Base-by-base conservation (phyloP, 2,113 vertebrate species). In the Hippopotamus amphibius region DNA sequence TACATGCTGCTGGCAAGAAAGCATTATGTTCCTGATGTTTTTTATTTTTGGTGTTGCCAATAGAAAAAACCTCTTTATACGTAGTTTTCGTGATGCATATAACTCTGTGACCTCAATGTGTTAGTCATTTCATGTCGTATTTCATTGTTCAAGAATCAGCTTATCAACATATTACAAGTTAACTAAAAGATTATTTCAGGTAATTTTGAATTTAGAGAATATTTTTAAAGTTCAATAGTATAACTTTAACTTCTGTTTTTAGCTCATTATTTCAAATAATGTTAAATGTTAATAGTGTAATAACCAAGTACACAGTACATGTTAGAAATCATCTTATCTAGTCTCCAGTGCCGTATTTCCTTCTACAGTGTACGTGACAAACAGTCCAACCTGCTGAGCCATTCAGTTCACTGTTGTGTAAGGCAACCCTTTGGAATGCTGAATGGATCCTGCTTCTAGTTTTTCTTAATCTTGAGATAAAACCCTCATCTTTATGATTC, bases 221-320 rank as follows among this genome's bases (percentile, higher is more conserved):
- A 22, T 68, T 89, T 74, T 79, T 80, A 59, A 82, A 82, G 26
- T 82, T 26, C 16, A 76, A 0, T 84, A 80, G 33, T 90, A 2
- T 87, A 85, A 72, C 90, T 84, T 90, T 80, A 37, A 79, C 41
- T 84, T 26, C 6, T 16, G 7, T 84, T 96, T 88, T 96, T 88
- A 48, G 37, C 50, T 95, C 48, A 50, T 61, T 82, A 57, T 96
- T 95, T 97, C 63, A 93, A 68, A 30, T 79, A 89, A n/a, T 71
- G 33, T 92, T 81, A 85, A 74, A 55, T 85, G 77, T 96, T 92
- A 91, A 66, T 77, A 77, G 76, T 90, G 19, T 81, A 61, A n/a
- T 79, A 76, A 68, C n/a, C 28, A 82, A 80, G 43, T 66, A 15
- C 80, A 33, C 85, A 16, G 2, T 66, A 48, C 15, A 43, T 82